Percentiles rank a stretch among this genome's conserved stretches.
phyloP scores from a whole-genome alignment of 2,113 vertebrate genomes.

The Miniopterus natalensis region DNA sequence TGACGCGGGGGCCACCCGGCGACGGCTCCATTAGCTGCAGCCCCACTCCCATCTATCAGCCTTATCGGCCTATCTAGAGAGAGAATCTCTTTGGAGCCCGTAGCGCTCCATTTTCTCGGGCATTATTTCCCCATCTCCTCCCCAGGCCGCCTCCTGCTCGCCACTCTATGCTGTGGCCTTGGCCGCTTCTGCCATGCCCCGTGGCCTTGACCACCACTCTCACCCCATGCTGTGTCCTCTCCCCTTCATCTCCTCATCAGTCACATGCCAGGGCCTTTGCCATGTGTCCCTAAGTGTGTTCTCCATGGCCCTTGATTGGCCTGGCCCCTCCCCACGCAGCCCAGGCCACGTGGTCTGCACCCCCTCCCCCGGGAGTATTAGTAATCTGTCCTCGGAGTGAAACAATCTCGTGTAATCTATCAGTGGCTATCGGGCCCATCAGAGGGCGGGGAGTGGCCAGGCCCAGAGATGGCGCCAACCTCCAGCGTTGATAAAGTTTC shows the following conservation, averaged over 20 bases:
- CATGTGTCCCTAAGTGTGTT: neutral
- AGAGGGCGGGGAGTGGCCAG: slow-evolving; percentile 93
- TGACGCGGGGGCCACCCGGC: slow-evolving; percentile 17
- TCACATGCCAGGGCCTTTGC: neutral
- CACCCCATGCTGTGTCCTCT: neutral
- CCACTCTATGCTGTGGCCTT: slow-evolving; percentile 56
- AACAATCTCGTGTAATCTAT: slow-evolving; percentile 98
- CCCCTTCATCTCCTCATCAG: slow-evolving; percentile 1
- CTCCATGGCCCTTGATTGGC: neutral
- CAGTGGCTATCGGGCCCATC: slow-evolving; percentile 95
- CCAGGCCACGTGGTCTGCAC: slow-evolving; percentile 71
- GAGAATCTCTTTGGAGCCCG: neutral
- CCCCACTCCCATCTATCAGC: slow-evolving; percentile 33
- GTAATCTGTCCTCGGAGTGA: slow-evolving; percentile 93
- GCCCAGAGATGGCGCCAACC: slow-evolving; percentile 96
- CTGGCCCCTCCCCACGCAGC: neutral
- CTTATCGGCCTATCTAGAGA: neutral
- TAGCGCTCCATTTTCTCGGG: neutral
- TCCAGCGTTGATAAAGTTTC: slow-evolving; percentile 97
- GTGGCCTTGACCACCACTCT: neutral
- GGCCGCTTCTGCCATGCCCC: slow-evolving; percentile 56
- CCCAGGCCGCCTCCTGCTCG: slow-evolving; percentile 54
- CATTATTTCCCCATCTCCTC: neutral
- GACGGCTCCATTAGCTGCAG: neutral
- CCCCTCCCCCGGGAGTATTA: slow-evolving; percentile 87